Percentiles rank a stretch among this genome's conserved stretches.
phyloP scores from a whole-genome alignment of 2,888 invertebrate species.

The Dasysyrphus albostriatus region DNA sequence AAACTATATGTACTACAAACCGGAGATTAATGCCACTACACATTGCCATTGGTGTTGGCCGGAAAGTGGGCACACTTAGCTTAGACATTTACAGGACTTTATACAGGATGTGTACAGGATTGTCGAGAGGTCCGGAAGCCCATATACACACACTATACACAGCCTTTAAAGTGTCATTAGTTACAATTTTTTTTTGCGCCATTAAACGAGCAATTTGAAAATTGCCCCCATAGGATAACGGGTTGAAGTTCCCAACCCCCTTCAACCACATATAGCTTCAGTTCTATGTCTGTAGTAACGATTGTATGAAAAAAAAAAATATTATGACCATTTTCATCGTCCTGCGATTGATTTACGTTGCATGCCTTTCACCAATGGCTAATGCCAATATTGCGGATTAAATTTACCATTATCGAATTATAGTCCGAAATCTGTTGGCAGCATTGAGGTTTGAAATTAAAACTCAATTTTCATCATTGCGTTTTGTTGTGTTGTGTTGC shows the following conservation, averaged over 20 bases:
- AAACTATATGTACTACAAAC: conserved; percentile 45
- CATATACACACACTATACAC: conserved; percentile 15
- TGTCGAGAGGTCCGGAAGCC: conserved; percentile 34
- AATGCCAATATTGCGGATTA: conserved; percentile 63
- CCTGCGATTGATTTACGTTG: conserved; percentile 61
- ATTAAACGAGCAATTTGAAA: conserved; percentile 66
- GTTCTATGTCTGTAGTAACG: background rate
- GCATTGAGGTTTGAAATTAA: conserved; percentile 68
- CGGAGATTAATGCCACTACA: conserved; percentile 66
- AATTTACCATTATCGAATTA: conserved; percentile 73
- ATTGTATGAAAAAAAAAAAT: background rate
- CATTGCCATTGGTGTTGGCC: conserved; percentile 32
- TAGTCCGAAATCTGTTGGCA: conserved; percentile 65
- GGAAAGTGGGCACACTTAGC: conserved; percentile 66
- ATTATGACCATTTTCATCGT: conserved; percentile 12
- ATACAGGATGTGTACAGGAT: conserved; percentile 25
- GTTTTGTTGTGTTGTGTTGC: background rate
- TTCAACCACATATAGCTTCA: background rate
- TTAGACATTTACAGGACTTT: conserved; percentile 51
- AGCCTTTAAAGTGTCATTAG: conserved; percentile 70
- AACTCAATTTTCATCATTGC: conserved; percentile 65
- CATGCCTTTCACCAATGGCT: conserved; percentile 42
- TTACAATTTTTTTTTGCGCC: conserved; percentile 66
- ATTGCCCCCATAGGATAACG: conserved; percentile 7
- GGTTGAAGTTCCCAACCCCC: background rate